A percentile compares a stretch with the other conserved stretches of the same genome.
Conservation (phyloP, 2,888 invertebrate genomes). For the Dynastes maya region DNA sequence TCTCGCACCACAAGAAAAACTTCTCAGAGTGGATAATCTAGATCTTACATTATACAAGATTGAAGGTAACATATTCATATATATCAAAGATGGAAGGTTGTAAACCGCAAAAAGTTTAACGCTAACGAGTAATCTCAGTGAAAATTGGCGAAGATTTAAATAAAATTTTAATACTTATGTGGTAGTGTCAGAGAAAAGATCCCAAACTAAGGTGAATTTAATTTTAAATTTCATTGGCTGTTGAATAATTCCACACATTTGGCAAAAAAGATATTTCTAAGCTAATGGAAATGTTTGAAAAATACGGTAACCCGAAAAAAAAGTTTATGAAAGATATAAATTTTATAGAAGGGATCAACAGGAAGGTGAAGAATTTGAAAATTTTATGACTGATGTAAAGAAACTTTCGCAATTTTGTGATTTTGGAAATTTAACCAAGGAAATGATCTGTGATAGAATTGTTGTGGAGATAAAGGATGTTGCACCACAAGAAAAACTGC, state of each 20-base stretch:
- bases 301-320: slow-evolving; percentile 62
- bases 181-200: slow-evolving; percentile 36
- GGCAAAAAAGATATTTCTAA: slow-evolving; percentile 43
- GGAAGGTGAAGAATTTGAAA: slow-evolving; percentile 57
- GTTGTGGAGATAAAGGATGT: slow-evolving; percentile 36
- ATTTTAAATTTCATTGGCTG: slow-evolving; percentile 52
- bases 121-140: slow-evolving; percentile 50
- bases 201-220: slow-evolving; percentile 48
- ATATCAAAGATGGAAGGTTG: too few relatives aligned
- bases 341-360: slow-evolving; percentile 53
- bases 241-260: slow-evolving; percentile 52
- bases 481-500: slow-evolving; percentile 51
- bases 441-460: slow-evolving; percentile 45
- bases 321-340: slow-evolving; percentile 57
- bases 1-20: slow-evolving; percentile 52
- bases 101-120: slow-evolving; percentile 34
- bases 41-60: neutral
- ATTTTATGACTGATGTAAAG: slow-evolving; percentile 57
- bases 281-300: slow-evolving; percentile 48
- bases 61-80: too few relatives aligned
- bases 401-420: slow-evolving; percentile 56
- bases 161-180: slow-evolving; percentile 49
- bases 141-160: slow-evolving; percentile 52
- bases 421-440: slow-evolving; percentile 54
- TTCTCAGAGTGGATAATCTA: slow-evolving; percentile 62